Evolutionary conservation across 2,888 invertebrate genomes (phyloP), one percentile per base, ranked within the genome.

Genomic region (Gryllus longicercus): DNA sequence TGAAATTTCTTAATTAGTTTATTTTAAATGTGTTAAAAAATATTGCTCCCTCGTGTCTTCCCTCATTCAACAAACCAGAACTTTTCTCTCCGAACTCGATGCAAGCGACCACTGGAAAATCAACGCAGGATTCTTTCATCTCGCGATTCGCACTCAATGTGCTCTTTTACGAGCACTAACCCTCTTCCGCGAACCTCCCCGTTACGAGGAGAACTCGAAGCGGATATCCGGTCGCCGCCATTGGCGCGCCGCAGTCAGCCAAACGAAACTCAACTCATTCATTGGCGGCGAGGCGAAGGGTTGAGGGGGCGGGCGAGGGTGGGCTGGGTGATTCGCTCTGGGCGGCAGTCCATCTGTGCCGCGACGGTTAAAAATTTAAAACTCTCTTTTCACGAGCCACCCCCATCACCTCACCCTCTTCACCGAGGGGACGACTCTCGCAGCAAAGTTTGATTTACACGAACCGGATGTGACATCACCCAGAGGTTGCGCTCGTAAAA

Each of bases 391-490:
- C 63, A 63, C n/a, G 63, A 63, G 63, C 14, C 38, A 38, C 38
- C 63, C 63, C n/a, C 16, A 18, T 63, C 63, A 0, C 63, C 63
- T 5, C n/a, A 16, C 63, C 38, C 38, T 38, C 38, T 38, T 38
- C 38, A 38, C 38, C 38, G 38, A n/a, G 63, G 63, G 14, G 63
- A 63, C 63, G 63, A 5, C 16, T 38, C 63, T 14, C n/a, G n/a
- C 63, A 18, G 63, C 63, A n/a, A 63, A 63, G 63, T 63, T 63
- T 63, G 63, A 63, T 63, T 63, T 63, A 63, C 63, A 63, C 63
- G 63, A 63, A n/a, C 63, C 63, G 63, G 63, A 63, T 63, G 63
- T 63, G 63, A 63, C 63, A 63, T 63, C 63, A 63, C 63, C 63
- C 14, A 3, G 63, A 63, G 63, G 63, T 63, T 63, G 63, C 14